phyloP scores from a whole-genome alignment of 2,888 invertebrate species.

The Ethmia dodecea region DNA sequence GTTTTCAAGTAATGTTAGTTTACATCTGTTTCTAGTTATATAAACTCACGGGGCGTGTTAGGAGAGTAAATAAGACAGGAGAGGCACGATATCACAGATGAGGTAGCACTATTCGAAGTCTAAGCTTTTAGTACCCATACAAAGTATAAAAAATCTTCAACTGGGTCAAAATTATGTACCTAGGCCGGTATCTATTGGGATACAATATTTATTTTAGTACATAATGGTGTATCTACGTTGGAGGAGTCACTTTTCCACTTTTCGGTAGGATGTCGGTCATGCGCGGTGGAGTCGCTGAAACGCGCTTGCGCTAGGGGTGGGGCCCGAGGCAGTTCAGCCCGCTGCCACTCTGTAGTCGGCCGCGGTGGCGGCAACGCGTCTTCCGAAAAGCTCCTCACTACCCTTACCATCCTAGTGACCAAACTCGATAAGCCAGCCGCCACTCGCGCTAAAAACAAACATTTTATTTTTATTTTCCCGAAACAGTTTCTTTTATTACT shows the following conservation, averaged over 20 bases:
- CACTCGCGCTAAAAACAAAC: slow-evolving; percentile 48
- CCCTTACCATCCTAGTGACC: slow-evolving; percentile 32
- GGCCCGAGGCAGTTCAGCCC: slow-evolving; percentile 61
- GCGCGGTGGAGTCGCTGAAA: slow-evolving; percentile 45
- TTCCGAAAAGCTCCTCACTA: slow-evolving; percentile 9
- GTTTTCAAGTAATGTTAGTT: not conserved
- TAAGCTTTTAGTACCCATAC: slow-evolving; percentile 23
- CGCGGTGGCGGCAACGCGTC: slow-evolving; percentile 64
- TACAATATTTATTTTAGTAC: slow-evolving; percentile 74
- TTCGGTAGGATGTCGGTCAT: slow-evolving; percentile 73
- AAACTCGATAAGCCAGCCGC: slow-evolving; percentile 54
- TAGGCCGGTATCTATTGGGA: slow-evolving; percentile 52
- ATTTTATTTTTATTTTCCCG: slow-evolving; percentile 45
- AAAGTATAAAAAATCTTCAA: slow-evolving; percentile 41
- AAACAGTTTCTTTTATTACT: slow-evolving; percentile 35
- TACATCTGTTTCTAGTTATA: not conserved
- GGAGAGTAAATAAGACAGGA: slow-evolving; percentile 18
- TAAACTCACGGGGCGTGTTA: too few relatives aligned
- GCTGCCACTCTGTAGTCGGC: slow-evolving; percentile 68
- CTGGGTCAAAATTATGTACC: slow-evolving; percentile 56
- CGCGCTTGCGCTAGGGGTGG: slow-evolving; percentile 73
- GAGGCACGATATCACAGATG: not conserved
- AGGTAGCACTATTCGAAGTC: not conserved
- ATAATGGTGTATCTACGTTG: slow-evolving; percentile 72
- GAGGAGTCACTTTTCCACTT: slow-evolving; percentile 77